Percentiles rank a stretch among this genome's conserved stretches.
phyloP scores from a whole-genome alignment of 2,797 vertebrate species.

The Serranus cabrilla region DNA sequence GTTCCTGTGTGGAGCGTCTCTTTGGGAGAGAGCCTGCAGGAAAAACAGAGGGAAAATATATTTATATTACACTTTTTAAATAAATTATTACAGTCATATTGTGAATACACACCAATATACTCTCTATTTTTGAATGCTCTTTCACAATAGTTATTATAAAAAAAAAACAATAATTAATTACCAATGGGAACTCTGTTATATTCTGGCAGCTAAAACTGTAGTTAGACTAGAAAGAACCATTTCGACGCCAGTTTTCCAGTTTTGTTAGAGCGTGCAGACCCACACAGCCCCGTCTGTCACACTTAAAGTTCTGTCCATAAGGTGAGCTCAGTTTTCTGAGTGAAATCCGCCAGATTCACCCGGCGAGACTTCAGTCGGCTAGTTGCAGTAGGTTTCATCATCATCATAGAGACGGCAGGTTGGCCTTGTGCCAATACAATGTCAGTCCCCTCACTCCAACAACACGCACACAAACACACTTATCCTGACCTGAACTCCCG shows the following conservation, averaged over 20 bases:
- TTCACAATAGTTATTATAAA: too few species aligned
- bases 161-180: neutral
- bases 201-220: too few species aligned
- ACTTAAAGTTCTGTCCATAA: neutral
- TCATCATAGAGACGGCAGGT: conserved; percentile 53
- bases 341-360: conserved; percentile 32
- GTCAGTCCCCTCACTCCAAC: neutral
- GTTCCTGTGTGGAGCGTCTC: conserved; percentile 94
- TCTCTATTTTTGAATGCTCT: neutral
- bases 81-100: neutral
- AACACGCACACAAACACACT: conserved; percentile 11
- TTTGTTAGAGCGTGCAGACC: neutral
- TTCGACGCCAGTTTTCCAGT: neutral
- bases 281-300: neutral
- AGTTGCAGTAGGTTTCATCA: conserved; percentile 83
- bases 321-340: conserved; percentile 14
- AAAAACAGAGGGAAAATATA: neutral
- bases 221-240: neutral
- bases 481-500: conserved; percentile 37
- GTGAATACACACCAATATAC: neutral
- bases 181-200: too few species aligned
- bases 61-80: neutral
- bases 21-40: conserved; percentile 92
- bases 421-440: conserved; percentile 55
- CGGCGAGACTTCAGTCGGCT: conserved; percentile 22